These are phyloP conservation scores for Sacculina carcini DNA, from an alignment of 2,888 invertebrate genomes.

Conservation along the genomic window DNA sequence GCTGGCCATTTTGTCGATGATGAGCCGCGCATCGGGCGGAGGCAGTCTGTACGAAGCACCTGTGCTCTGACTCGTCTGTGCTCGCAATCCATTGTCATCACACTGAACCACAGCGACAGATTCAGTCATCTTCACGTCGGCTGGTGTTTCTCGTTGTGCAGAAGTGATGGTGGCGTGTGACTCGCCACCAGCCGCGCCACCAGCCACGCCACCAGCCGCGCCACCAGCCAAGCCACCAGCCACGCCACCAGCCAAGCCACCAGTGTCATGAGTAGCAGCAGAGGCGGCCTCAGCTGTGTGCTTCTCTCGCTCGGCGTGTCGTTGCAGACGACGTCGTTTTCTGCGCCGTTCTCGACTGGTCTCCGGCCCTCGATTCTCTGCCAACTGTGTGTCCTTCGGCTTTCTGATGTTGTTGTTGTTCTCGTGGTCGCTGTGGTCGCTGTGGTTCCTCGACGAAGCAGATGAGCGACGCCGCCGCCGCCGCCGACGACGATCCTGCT, in stretches of 20 bases:
- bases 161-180: too few relatives aligned
- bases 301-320: not conserved
- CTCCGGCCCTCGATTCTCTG: not conserved
- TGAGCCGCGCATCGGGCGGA: conserved; percentile 50
- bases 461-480: not conserved
- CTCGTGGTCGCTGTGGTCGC: not conserved
- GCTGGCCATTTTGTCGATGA: conserved; percentile 86
- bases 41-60: conserved; percentile 24
- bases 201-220: too few relatives aligned
- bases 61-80: too few relatives aligned
- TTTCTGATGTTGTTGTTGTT: conserved; percentile 15
- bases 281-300: too few relatives aligned
- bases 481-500: not conserved
- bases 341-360: not conserved
- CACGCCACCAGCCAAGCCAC: too few relatives aligned
- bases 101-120: too few relatives aligned
- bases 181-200: too few relatives aligned
- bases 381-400: not conserved
- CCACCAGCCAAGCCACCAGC: too few relatives aligned
- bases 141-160: not conserved
- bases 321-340: not conserved
- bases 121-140: too few relatives aligned
- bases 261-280: too few relatives aligned
- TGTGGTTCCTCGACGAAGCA: conserved; percentile 2
- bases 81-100: too few relatives aligned